These are phyloP conservation scores for Monochamus alternatus DNA, from an alignment of 2,888 invertebrate species.

Conservation along the genomic window DNA sequence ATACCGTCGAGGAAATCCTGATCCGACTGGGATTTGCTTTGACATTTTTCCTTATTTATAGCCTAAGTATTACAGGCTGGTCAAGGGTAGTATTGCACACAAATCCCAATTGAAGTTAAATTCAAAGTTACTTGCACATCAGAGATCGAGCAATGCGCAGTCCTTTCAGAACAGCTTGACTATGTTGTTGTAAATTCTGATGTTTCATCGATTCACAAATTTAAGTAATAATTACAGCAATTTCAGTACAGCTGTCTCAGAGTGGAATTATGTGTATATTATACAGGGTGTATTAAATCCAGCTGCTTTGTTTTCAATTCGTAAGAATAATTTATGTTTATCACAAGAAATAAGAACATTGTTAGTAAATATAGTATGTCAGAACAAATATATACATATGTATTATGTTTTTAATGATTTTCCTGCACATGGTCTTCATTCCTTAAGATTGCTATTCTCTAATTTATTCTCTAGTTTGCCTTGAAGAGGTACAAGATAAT, in stretches of 20 bases:
- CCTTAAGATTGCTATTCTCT: conserved; percentile 17
- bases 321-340: too few species aligned
- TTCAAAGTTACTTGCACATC: neutral
- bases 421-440: neutral
- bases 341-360: too few species aligned
- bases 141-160: neutral
- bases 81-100: neutral
- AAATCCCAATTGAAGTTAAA: neutral
- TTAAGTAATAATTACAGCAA: too few species aligned
- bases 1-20: neutral
- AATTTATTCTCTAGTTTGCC: conserved; percentile 24
- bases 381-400: too few species aligned
- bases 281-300: too few species aligned
- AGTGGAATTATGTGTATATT: too few species aligned
- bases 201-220: too few species aligned
- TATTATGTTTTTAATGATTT: conserved; percentile 5
- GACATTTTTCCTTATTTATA: conserved; percentile 3
- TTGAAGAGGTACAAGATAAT: conserved; percentile 26
- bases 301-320: too few species aligned
- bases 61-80: neutral
- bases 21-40: neutral
- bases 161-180: neutral
- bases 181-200: too few species aligned
- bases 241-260: too few species aligned
- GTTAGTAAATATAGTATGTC: too few species aligned